These are phyloP conservation scores for Pheosia gnoma DNA, from an alignment of 2,888 invertebrate species.

Conservation along the genomic window DNA sequence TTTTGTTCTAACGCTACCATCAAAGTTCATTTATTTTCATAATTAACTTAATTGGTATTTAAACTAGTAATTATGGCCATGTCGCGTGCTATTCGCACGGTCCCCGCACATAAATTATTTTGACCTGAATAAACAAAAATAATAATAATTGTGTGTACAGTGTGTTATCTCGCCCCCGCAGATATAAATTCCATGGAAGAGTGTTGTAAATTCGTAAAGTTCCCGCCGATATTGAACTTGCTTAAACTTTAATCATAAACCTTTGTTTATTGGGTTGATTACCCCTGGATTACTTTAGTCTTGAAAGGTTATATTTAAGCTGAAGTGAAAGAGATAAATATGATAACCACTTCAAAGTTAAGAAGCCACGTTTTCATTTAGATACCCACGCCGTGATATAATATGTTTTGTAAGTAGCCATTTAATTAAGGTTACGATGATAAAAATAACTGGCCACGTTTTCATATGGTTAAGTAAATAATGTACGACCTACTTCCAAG, in stretches of 20 bases:
- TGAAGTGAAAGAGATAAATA: constrained; percentile 19
- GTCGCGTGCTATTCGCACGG: constrained; percentile 19
- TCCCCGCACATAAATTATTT: constrained; percentile 45
- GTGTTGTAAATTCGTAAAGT: constrained; percentile 26
- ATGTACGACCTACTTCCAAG: too few species aligned
- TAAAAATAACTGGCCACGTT: too few species aligned
- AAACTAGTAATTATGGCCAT: constrained; percentile 40
- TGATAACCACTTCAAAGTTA: constrained; percentile 2
- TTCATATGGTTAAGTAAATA: too few species aligned
- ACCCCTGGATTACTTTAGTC: constrained; percentile 37
- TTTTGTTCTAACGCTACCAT: constrained; percentile 14
- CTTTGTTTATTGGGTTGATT: constrained; percentile 40
- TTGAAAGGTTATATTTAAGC: constrained; percentile 32
- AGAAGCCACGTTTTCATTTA: not conserved
- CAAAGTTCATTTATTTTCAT: constrained; percentile 25
- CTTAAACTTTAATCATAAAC: constrained; percentile 41
- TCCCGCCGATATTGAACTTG: constrained; percentile 38
- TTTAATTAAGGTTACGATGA: too few species aligned
- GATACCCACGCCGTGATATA: too few species aligned
- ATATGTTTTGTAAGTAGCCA: too few species aligned
- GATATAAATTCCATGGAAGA: constrained; percentile 31
- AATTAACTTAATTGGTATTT: constrained; percentile 32
- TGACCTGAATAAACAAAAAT: constrained; percentile 74
- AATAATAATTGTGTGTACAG: constrained; percentile 60
- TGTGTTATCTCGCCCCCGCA: constrained; percentile 29